These are phyloP conservation scores for Engraulis encrasicolus DNA, from an alignment of 2,113 vertebrate genomes.

Conservation along the genomic window DNA sequence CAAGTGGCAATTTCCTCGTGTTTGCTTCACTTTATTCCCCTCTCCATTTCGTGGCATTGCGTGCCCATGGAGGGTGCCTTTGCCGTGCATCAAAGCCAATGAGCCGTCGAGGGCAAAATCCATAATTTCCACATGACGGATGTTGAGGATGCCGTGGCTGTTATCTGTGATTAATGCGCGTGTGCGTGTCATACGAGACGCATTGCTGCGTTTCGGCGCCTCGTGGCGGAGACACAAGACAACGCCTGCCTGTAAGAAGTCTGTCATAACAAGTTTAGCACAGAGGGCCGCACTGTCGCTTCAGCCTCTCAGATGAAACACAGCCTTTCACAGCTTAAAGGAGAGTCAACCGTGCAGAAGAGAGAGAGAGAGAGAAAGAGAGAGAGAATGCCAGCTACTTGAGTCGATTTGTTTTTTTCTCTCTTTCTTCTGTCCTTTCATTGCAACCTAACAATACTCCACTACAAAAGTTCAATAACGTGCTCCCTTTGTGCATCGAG, in stretches of 20 bases:
- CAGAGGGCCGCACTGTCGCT: neutral
- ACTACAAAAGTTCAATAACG: slow-evolving; percentile 1
- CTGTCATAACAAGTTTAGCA: neutral
- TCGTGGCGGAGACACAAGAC: neutral
- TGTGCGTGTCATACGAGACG: neutral
- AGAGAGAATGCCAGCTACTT: neutral
- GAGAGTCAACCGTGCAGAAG: neutral
- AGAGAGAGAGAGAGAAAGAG: neutral
- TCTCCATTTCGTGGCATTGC: neutral
- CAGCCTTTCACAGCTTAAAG: neutral
- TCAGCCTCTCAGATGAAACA: neutral
- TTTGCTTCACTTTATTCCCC: neutral
- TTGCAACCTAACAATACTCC: neutral
- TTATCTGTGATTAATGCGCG: neutral
- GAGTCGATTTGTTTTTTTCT: neutral
- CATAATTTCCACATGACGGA: slow-evolving; percentile 12
- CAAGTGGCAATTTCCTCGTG: neutral
- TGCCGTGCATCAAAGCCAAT: slow-evolving; percentile 5
- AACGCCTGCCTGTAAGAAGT: neutral
- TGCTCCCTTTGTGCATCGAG: slow-evolving; percentile 9
- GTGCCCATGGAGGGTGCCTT: neutral
- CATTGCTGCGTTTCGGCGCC: neutral
- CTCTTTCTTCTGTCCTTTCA: neutral
- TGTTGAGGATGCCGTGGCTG: neutral
- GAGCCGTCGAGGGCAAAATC: slow-evolving; percentile 8